phyloP scores from a whole-genome alignment of 2,888 invertebrate genomes.

The Scrobipalpa atriplicella region DNA sequence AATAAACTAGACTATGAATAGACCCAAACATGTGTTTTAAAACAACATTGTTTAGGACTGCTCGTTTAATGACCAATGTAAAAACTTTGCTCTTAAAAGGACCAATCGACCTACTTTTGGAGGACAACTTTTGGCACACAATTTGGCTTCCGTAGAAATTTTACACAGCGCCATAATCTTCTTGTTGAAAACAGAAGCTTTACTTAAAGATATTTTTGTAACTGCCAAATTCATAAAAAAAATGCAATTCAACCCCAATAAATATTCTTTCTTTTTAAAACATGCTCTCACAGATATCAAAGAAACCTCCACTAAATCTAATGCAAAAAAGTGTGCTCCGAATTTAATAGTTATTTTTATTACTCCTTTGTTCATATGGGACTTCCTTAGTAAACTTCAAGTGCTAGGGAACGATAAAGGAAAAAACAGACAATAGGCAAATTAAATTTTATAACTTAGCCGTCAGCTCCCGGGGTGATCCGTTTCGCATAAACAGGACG shows the following conservation, averaged over 20 bases:
- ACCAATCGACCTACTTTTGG: conserved; percentile 25
- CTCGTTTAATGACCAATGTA: conserved; percentile 32
- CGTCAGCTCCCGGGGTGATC: conserved; percentile 55
- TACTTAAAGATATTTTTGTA: too few species aligned
- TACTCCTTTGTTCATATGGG: conserved; percentile 4
- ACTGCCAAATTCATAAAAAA: too few species aligned
- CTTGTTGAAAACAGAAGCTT: neutral
- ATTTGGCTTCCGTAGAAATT: neutral
- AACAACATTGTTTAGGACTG: conserved; percentile 26
- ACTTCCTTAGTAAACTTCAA: conserved; percentile 28
- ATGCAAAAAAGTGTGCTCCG: conserved; percentile 1
- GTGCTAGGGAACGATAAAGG: conserved; percentile 32
- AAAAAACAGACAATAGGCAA: conserved; percentile 65
- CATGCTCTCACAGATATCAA: neutral
- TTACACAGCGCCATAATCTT: neutral
- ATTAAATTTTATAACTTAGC: conserved; percentile 74
- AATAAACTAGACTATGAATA: conserved; percentile 73
- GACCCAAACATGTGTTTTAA: conserved; percentile 67
- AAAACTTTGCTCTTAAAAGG: conserved; percentile 27
- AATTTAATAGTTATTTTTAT: neutral
- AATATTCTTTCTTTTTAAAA: neutral
- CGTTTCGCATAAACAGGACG: conserved; percentile 68
- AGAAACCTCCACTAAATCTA: neutral
- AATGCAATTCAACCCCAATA: too few species aligned
- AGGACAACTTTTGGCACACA: neutral